Evolutionary conservation across 2,113 vertebrate genomes (phyloP), one percentile per base, ranked within the genome.

Genomic region (Menura novaehollandiae): DNA sequence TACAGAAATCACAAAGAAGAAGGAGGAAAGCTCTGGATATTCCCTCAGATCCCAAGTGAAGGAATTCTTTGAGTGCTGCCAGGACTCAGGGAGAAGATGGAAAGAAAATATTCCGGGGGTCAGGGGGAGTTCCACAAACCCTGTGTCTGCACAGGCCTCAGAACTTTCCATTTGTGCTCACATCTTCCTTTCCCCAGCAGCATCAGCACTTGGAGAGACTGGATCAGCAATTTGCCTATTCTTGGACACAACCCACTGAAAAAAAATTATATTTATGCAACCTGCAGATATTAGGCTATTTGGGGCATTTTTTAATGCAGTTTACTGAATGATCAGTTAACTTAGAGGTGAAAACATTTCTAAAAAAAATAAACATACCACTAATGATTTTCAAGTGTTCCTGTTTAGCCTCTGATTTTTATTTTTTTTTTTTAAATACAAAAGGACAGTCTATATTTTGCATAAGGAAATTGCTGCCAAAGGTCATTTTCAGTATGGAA

Each of bases 401-500:
- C 16, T 39, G 63, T 56, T 79, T 22, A 69, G 66, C 37, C 12
- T 58, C 33, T 32, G 37, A 3, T 9, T 43, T 20, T 86, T 43
- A n/a, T 64, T 13, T 24, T 27, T 44, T 67, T 68, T 32, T 67
- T 67, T 58, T 3, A 2, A 63, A 46, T 18, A 68, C 20, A 82
- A 52, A 85, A 95, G 51, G 69, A 21, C 11, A 26, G n/a, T 28
- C 67, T 56, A 53, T 64, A 55, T 91, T 96, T 95, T 88, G 39
- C 77, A 30, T n/a, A 26, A 58, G 84, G 43, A 71, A 78, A 60
- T 28, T 35, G 32, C 82, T 96, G 93, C 91, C 95, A 96, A 66
- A 93, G 67, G 58, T 93, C 83, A 87, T 76, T 93, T 83, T 91
- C 81, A 58, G 62, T 8, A 80, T 44, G 90, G 96, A 97, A 96